These are phyloP conservation scores for Rhabditophanes sp. DNA, from an alignment of 2,888 invertebrate genomes.

Conservation along the genomic window DNA sequence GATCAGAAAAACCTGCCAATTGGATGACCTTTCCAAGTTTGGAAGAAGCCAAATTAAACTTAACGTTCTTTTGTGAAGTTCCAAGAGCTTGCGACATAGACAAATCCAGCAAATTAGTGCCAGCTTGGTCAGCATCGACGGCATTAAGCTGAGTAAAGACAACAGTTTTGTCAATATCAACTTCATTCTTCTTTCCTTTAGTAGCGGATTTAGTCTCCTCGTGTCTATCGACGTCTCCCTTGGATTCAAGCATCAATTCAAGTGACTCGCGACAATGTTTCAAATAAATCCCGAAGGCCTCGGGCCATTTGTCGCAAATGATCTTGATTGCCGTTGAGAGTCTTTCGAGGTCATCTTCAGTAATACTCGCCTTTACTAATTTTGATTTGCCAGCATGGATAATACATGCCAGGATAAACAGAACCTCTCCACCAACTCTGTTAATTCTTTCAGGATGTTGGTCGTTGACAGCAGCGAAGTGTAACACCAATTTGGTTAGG, in stretches of 20 bases:
- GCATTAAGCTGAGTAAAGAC: constrained; percentile 60
- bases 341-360: constrained; percentile 80
- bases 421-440: constrained; percentile 55
- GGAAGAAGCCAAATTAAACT: constrained; percentile 48
- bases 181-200: constrained; percentile 16
- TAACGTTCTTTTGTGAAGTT: constrained; percentile 36
- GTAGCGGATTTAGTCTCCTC: constrained; percentile 14
- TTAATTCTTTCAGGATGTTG: constrained; percentile 19
- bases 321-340: constrained; percentile 46
- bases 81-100: constrained; percentile 59
- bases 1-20: constrained; percentile 94
- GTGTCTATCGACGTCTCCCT: constrained; percentile 26
- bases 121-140: constrained; percentile 45
- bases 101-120: constrained; percentile 73
- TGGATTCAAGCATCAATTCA: constrained; percentile 58
- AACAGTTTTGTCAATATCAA: constrained; percentile 66
- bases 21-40: constrained; percentile 63
- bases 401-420: constrained; percentile 72
- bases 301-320: constrained; percentile 51
- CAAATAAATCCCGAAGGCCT: constrained; percentile 59
- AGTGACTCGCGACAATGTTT: constrained; percentile 62
- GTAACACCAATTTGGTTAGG: constrained; percentile 71
- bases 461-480: constrained; percentile 48
- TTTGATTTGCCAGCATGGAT: constrained; percentile 67
- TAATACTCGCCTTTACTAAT: constrained; percentile 52